Evolutionary conservation across 2,888 invertebrate genomes (phyloP).

Genomic region (Iphiclides podalirius): DNA sequence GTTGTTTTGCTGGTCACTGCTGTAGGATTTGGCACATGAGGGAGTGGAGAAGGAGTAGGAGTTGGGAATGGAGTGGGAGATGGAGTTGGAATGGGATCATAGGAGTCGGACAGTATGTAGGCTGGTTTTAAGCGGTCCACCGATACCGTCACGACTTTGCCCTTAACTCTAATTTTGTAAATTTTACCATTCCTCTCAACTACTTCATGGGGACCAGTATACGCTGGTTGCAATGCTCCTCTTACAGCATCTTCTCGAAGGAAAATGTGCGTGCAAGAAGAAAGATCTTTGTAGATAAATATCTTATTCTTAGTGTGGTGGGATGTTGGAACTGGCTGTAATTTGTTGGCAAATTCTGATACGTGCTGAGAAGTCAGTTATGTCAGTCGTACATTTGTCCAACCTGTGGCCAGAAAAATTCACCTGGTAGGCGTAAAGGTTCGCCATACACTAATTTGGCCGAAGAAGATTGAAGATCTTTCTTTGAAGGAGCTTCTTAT

Average conservation of each 20-base stretch:
- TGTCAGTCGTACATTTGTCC: no score
- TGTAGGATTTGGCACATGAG: no score
- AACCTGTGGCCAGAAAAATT: no score
- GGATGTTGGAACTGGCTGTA: constrained; percentile 23
- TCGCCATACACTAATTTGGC: no score
- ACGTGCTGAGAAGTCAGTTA: not conserved
- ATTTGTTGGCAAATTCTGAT: not conserved
- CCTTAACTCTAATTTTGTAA: constrained; percentile 29
- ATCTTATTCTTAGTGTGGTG: constrained; percentile 25
- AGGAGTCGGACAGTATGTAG: constrained; percentile 3
- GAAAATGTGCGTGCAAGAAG: constrained; percentile 29
- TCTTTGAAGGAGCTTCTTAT: not conserved
- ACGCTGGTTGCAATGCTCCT: constrained; percentile 33
- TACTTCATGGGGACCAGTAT: constrained; percentile 38
- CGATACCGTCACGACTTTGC: constrained; percentile 29
- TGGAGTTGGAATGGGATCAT: no score
- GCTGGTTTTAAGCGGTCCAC: constrained; percentile 35
- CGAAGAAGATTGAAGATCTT: no score
- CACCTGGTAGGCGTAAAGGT: no score
- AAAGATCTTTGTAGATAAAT: constrained; percentile 35
- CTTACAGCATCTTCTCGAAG: constrained; percentile 34
- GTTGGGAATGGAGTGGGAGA: no score
- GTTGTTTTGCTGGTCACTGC: no score
- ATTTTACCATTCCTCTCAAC: constrained; percentile 30
- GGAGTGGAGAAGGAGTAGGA: no score